phyloP scores from a whole-genome alignment of 2,888 invertebrate genomes.

The Isotomurus palustris region DNA sequence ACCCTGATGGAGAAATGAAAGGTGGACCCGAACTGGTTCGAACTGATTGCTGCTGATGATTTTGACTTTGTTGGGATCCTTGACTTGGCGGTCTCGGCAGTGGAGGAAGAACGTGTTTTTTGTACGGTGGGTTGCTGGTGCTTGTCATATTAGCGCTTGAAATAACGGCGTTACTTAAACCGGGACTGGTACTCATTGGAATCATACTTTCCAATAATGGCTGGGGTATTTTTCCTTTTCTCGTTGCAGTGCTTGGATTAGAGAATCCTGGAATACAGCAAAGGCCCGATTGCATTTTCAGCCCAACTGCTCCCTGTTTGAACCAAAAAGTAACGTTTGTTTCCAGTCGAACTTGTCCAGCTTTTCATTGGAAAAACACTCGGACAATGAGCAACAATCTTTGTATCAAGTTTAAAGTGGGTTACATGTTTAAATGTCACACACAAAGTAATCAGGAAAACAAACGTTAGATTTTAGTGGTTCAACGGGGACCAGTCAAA shows the following conservation, averaged over 20 bases:
- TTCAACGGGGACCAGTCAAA: too few relatives aligned
- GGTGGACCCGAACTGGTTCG: slow-evolving; percentile 45
- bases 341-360: too few relatives aligned
- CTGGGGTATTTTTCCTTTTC: slow-evolving; percentile 72
- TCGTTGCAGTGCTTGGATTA: slow-evolving; percentile 68
- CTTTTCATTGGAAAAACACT: neutral
- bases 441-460: too few relatives aligned
- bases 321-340: slow-evolving; percentile 34
- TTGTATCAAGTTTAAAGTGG: too few relatives aligned
- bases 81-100: slow-evolving; percentile 38
- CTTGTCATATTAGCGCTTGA: slow-evolving; percentile 7
- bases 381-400: neutral
- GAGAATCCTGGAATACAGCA: slow-evolving; percentile 81
- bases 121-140: slow-evolving; percentile 6
- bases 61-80: slow-evolving; percentile 22
- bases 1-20: slow-evolving; percentile 37
- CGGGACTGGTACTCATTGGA: slow-evolving; percentile 22
- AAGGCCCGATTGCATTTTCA: slow-evolving; percentile 64
- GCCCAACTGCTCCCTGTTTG: slow-evolving; percentile 47
- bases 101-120: slow-evolving; percentile 39
- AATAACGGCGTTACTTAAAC: slow-evolving; percentile 16
- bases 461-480: too few relatives aligned
- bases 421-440: too few relatives aligned
- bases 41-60: slow-evolving; percentile 21
- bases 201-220: slow-evolving; percentile 60